These are phyloP conservation scores for Gerris buenoi DNA, from an alignment of 1,140 invertebrate species.

Conservation along the genomic window DNA sequence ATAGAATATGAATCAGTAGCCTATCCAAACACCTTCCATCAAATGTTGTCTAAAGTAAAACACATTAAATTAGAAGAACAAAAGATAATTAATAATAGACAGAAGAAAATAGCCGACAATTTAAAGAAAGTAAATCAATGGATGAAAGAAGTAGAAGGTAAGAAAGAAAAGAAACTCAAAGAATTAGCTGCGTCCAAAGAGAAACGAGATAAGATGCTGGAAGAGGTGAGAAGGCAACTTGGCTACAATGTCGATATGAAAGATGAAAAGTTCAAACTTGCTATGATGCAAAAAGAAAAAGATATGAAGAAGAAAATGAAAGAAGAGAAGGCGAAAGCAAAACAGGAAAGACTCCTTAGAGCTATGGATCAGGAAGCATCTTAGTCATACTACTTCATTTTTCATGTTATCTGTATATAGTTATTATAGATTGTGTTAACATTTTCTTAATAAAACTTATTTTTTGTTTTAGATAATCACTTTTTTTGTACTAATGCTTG, in stretches of 20 bases:
- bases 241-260: slow-evolving; percentile 66
- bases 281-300: slow-evolving; percentile 63
- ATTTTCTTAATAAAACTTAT: no score
- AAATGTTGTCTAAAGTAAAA: slow-evolving; percentile 39
- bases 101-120: slow-evolving; percentile 41
- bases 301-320: slow-evolving; percentile 65
- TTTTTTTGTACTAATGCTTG: no score
- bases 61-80: slow-evolving; percentile 27
- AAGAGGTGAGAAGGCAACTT: slow-evolving; percentile 73
- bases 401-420: no score
- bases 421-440: no score
- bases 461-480: no score
- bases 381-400: no score
- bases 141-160: slow-evolving; percentile 44
- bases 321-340: slow-evolving; percentile 45
- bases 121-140: slow-evolving; percentile 45
- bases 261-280: slow-evolving; percentile 69
- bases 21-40: slow-evolving; percentile 40
- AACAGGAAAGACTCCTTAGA: slow-evolving; percentile 19
- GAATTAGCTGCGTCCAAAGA: slow-evolving; percentile 43
- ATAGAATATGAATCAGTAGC: slow-evolving; percentile 43
- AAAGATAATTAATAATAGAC: slow-evolving; percentile 27
- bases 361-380: not conserved
- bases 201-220: slow-evolving; percentile 54
- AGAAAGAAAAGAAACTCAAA: slow-evolving; percentile 43